These are phyloP conservation scores for Tetraneura akinire DNA, from an alignment of 1,140 invertebrate species.

Conservation along the genomic window DNA sequence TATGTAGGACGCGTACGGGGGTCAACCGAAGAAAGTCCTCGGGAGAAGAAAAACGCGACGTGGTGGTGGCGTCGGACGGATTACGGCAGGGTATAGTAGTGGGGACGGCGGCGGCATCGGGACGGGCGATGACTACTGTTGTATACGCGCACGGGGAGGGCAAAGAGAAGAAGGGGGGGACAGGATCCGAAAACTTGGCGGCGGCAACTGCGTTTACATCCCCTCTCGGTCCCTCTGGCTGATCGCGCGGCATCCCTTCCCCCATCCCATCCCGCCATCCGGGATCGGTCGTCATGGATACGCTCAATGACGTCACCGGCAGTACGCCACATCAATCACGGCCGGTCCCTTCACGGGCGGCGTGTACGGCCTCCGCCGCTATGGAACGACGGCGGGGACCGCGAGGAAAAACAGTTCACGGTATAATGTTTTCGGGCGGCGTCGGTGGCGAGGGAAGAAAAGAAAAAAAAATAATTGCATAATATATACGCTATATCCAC, in stretches of 20 bases:
- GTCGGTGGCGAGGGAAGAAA: not conserved
- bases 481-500: not conserved
- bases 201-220: too few relatives aligned
- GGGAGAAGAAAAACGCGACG: not conserved
- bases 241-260: not conserved
- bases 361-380: not conserved
- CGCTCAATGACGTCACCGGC: slow-evolving; percentile 45
- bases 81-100: too few relatives aligned
- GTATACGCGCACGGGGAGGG: not conserved
- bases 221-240: not conserved
- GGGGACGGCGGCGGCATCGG: not conserved
- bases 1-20: not conserved
- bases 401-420: not conserved
- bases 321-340: slow-evolving; percentile 47
- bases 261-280: not conserved
- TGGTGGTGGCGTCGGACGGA: not conserved
- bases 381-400: not conserved
- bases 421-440: slow-evolving; percentile 3
- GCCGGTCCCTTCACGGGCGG: not conserved
- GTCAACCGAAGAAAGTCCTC: slow-evolving; percentile 1
- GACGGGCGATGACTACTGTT: not conserved
- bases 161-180: too few relatives aligned
- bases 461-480: slow-evolving; percentile 8
- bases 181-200: too few relatives aligned
- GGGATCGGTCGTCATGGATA: slow-evolving; percentile 31